Conservation (phyloP, 2,797 vertebrate species). For the Lacerta agilis region DNA sequence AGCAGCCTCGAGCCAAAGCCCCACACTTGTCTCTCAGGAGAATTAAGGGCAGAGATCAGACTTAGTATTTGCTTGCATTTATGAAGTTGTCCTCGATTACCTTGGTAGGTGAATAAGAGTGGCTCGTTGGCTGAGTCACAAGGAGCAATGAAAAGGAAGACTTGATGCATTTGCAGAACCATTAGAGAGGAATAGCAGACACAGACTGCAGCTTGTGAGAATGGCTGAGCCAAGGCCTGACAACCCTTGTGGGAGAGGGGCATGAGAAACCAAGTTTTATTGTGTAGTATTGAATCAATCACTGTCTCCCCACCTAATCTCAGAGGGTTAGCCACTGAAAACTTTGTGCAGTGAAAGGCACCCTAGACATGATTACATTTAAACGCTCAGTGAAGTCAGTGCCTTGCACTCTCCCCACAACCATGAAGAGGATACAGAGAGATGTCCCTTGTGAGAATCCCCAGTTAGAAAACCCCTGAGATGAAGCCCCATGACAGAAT, state of each 20-base stretch:
- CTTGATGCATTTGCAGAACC: not conserved
- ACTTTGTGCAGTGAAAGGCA: not conserved
- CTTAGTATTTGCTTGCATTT: not conserved
- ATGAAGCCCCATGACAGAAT: not conserved
- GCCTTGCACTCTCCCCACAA: not conserved
- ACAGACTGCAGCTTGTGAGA: not conserved
- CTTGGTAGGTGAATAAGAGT: conserved; percentile 17
- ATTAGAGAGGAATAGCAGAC: not conserved
- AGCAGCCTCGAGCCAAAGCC: not conserved
- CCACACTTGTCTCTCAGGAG: not conserved
- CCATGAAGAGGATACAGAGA: not conserved
- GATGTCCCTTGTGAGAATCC: not conserved
- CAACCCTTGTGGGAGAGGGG: not conserved
- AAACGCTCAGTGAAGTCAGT: not conserved
- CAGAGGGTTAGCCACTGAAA: not conserved
- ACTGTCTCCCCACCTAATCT: not conserved
- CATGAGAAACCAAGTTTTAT: not conserved
- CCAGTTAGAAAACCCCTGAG: not conserved
- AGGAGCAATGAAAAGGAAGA: conserved; percentile 22
- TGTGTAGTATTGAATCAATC: not conserved
- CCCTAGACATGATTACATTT: not conserved
- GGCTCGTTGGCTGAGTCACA: conserved; percentile 19
- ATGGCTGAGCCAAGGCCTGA: not conserved
- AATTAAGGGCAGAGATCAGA: not conserved
- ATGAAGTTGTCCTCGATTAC: not conserved